Percentiles rank a stretch among this genome's conserved stretches.
Evolutionary conservation across 1,140 invertebrate species (phyloP).

Genomic region (Trinorchestia longiramus): DNA sequence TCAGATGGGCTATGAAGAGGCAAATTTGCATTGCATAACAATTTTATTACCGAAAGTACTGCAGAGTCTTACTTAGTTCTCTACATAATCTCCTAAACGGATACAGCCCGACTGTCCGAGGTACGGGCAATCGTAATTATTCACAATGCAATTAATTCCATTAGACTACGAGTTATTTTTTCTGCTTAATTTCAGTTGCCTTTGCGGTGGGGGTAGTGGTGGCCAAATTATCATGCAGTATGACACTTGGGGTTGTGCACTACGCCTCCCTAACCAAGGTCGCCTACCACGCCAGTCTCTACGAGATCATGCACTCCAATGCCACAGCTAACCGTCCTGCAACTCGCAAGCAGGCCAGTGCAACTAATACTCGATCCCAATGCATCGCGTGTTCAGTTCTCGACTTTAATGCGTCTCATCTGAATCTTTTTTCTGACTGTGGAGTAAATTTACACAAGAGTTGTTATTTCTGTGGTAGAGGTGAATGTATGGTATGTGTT

Average conservation of each 20-base stretch:
- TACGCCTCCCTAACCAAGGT: conserved; percentile 63
- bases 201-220: conserved; percentile 58
- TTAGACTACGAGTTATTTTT: background rate
- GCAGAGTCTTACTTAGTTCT: too few relatives aligned
- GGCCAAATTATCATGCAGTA: conserved; percentile 64
- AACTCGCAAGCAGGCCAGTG: background rate
- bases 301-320: background rate
- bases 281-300: conserved; percentile 60
- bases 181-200: background rate
- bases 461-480: background rate
- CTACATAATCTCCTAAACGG: too few relatives aligned
- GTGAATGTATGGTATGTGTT: background rate
- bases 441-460: background rate
- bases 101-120: too few relatives aligned
- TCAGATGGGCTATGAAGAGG: too few relatives aligned
- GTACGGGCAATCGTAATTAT: too few relatives aligned
- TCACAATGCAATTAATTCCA: background rate
- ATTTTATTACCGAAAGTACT: too few relatives aligned
- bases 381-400: background rate
- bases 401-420: background rate
- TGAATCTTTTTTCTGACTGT: background rate
- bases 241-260: conserved; percentile 65
- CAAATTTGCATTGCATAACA: too few relatives aligned
- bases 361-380: background rate
- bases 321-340: background rate